Evolutionary conservation across 2,113 vertebrate species (phyloP), one percentile per base, ranked within the genome.

Genomic region (Sardina pilchardus): DNA sequence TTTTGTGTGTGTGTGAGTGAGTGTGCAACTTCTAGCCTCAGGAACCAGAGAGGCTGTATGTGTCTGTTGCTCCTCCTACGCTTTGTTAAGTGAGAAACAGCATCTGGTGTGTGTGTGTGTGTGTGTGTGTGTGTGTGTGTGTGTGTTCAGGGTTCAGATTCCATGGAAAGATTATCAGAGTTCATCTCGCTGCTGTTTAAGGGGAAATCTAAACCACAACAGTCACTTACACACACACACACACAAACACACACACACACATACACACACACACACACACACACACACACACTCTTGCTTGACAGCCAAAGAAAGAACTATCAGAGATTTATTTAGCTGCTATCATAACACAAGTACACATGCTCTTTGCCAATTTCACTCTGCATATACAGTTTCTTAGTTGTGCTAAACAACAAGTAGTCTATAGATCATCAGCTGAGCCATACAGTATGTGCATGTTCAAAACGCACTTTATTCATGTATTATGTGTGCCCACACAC

Each of bases 21-120:
- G 59, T 26, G 26, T 82, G 14, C 26, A 42, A 19, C 50, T 43
- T 21, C 26, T 36, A 17, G 26, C 71, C 71, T 34, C 30, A 78
- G 26, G 10, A 10, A 36, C 71, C 16, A 78, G 71, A 78, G n/a
- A 71, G 63, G 71, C 30, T 78, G 26, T 14, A 6, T 78, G 30
- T 36, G 71, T 34, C 63, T 78, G 71, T 78, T 4, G 63, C 71
- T 78, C 71, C 71, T 17, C 71, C 71, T 17, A 78, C 71, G 34
- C 71, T 34, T 75, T 75, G 67, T 75, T 19, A 34, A 78, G 9
- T 16, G 71, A 34, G 26, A 36, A 78, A 78, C 30, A 36, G 16
- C 71, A 36, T 78, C 10, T 78, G 71, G 80, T 85, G 21, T 63
- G 80, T 63, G 80, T 63, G 78, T 59, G 80, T 82, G 85, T 82